Evolutionary conservation across 2,888 invertebrate species (phyloP), one percentile per base, ranked within the genome.

Genomic region (Apodemia hepburni): DNA sequence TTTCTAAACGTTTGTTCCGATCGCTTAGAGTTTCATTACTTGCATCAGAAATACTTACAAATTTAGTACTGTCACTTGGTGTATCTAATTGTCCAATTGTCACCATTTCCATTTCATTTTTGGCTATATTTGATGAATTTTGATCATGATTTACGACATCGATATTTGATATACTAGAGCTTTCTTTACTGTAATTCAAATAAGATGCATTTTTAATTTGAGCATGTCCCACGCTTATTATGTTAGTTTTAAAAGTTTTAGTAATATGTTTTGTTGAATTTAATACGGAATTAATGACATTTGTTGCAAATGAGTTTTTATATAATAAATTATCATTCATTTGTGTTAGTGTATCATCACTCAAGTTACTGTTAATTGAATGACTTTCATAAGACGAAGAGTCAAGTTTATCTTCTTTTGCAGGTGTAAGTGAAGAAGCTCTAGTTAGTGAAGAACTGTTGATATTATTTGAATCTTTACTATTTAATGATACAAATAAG

Each of bases 141-240:
- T 64, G 69, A 57, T 69, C 64, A 38, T 66, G 61, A 15, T 64
- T 29, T n/a, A 68, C 59, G 27, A 51, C 68, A 15, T 76, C 70
- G 15, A 15, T 4, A 38, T 42, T 42, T 15, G 42, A 15, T 58
- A 59, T 64, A 29, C 65, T 71, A 22, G 65, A 57, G 54, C 29
- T 51, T 59, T 69, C 64, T 45, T 66, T 67, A n/a, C 65, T 68
- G 45, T 62, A 66, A 17, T 59, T 62, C 51, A 70, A 65, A 61
- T 68, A 69, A 54, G 42, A 42, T 15, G 67, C 62, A 35, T 76
- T 75, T 59, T 72, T 74, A 29, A 80, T 69, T 35, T 81, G 74
- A n/a, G 82, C 81, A 54, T 83, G 68, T 45, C 81, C 75, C 3
- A 82, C 73, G 64, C 79, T 84, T 3, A 84, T 72, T 0, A 80